These are phyloP conservation scores for Callyntrura guangdongensis DNA, from an alignment of 2,888 invertebrate genomes.

Conservation along the genomic window DNA sequence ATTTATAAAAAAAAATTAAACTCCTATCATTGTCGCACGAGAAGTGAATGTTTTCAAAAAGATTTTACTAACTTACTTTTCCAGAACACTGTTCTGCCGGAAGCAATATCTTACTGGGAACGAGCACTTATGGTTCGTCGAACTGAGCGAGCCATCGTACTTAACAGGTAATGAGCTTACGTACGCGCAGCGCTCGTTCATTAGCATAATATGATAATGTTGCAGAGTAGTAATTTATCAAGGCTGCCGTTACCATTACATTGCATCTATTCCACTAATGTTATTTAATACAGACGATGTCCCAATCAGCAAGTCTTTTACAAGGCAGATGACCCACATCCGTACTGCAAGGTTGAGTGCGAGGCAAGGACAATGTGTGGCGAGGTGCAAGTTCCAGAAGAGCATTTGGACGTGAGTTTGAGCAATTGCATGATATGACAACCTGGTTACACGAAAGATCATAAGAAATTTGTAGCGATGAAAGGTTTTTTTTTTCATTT, in stretches of 20 bases:
- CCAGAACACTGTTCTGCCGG: conserved; percentile 92
- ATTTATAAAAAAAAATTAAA: no score
- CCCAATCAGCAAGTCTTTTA: conserved; percentile 95
- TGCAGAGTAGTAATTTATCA: no score
- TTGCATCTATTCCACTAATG: no score
- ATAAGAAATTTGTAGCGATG: no score
- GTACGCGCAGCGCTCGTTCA: no score
- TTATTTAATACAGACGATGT: conserved; percentile 90
- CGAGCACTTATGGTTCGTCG: conserved; percentile 95
- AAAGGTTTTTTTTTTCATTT: conserved; percentile 26
- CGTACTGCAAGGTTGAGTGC: conserved; percentile 95
- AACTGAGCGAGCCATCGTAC: conserved; percentile 93
- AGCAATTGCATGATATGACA: no score
- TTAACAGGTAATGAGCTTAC: conserved; percentile 90
- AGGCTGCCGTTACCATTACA: no score
- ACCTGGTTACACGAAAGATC: no score
- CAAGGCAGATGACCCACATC: conserved; percentile 89
- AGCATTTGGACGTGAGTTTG: conserved; percentile 95
- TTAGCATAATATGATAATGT: no score
- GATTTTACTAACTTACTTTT: background rate
- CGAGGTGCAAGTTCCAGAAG: conserved; percentile 96
- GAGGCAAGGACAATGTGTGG: conserved; percentile 96
- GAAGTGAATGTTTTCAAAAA: no score
- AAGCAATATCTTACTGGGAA: conserved; percentile 98
- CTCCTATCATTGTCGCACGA: no score